Evolutionary conservation across 23 tunicate species (phyloP), one percentile per base, ranked within the genome.

Genomic region (Clavelina lepadiformis): DNA sequence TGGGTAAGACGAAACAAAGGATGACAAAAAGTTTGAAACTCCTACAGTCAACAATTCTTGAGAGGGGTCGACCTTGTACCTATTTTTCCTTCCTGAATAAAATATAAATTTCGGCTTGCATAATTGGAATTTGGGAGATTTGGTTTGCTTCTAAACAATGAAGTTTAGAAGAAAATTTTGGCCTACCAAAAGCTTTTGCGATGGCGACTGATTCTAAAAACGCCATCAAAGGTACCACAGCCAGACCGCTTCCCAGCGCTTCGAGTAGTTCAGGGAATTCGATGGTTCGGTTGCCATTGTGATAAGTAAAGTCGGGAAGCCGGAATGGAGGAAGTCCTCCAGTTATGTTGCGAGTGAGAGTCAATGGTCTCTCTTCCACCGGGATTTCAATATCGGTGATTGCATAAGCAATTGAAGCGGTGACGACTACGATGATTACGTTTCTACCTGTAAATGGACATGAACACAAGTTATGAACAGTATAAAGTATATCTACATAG

Each of bases 41-140:
- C 96, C 96, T 32, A 88, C 74, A 11, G 96, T 76, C 19, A 88
- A 45, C 1, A 88, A 51, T 46, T 88, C 96, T 68, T 88, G 96
- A 0, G 76, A 61, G 0, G 96, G 56, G 28, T 78, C 79, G 2
- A 88, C 87, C 61, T 78, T 73, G 73, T 88, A 88, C 11, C 61
- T 59, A 46, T 80, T 80, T 55, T 80, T 80, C 15, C 85, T 46
- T 0, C 81, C 87, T 82, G 19, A 8, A 77, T 5, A 58, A 4
- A 58, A 0, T n/a, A n/a, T n/a, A n/a, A n/a, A n/a, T n/a, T n/a
- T n/a, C n/a, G n/a, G n/a, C n/a, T n/a, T n/a, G 15, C 50, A 44
- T 44, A 13, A 22, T 55, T 22, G 61, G 20, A 55, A 55, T 55
- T 22, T 22, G 8, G 8, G 61, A 19, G 25, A 55, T 55, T 19